These are phyloP conservation scores for Xiphydria camelus DNA, from an alignment of 2,888 invertebrate genomes.

Conservation along the genomic window DNA sequence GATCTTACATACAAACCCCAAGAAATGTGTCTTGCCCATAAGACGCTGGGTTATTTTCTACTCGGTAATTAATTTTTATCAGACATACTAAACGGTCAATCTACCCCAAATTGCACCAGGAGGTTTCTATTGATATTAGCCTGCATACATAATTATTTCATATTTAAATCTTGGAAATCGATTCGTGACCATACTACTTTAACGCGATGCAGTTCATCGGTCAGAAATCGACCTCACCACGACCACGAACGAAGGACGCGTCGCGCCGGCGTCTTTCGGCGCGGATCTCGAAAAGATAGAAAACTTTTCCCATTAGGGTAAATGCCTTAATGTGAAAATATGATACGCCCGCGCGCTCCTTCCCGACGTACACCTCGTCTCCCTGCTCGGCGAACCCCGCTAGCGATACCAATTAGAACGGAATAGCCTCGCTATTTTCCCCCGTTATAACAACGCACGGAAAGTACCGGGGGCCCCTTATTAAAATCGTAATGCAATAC, in stretches of 20 bases:
- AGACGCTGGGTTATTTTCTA: too few species aligned
- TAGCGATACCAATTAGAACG: constrained; percentile 43
- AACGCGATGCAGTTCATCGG: too few species aligned
- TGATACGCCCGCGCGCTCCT: constrained; percentile 37
- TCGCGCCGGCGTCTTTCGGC: neutral
- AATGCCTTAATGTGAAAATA: constrained; percentile 47
- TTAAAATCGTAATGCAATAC: constrained; percentile 56
- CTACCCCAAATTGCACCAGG: too few species aligned
- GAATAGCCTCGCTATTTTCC: constrained; percentile 29
- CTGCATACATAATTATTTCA: too few species aligned
- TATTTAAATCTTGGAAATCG: too few species aligned
- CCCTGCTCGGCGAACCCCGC: constrained; percentile 30
- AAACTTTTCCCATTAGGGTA: constrained; percentile 32
- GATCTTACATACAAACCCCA: too few species aligned
- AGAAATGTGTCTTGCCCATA: too few species aligned
- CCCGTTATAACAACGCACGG: neutral
- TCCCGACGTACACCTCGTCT: constrained; percentile 10
- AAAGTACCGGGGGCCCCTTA: constrained; percentile 31
- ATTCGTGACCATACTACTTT: too few species aligned
- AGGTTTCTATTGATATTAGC: too few species aligned
- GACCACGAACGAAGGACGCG: neutral
- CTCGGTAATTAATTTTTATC: too few species aligned
- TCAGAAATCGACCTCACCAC: too few species aligned
- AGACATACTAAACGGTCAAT: too few species aligned
- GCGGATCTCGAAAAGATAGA: constrained; percentile 11